Evolutionary conservation across 2,797 vertebrate species (phyloP), one percentile per base, ranked within the genome.

Genomic region (Zalophus californianus): DNA sequence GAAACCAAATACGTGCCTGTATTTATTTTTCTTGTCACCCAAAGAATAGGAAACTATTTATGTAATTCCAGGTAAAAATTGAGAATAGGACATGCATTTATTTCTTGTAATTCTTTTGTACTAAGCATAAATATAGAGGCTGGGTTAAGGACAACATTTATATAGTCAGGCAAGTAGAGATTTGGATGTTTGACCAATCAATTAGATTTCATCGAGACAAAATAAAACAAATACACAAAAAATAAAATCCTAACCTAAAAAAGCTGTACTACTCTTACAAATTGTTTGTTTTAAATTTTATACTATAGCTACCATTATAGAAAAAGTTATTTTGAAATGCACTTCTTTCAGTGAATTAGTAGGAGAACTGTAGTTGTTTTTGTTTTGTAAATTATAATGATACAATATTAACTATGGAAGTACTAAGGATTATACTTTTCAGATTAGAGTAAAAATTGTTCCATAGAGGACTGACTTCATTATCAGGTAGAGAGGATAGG

Each of bases 181-280:
- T 70, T 80, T 86, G 38, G 21, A 84, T 94, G 3, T 93, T 86
- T 96, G 68, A 62, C 8, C 7, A 77, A 62, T 52, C 21, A 78
- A 58, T 83, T 60, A 70, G 25, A 80, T 93, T 93, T 94, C 27
- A 27, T 48, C 27, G 58, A 95, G 90, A 80, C 38, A 92, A 87
- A 78, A 41, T 11, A 48, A 79, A 35, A 84, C 11, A 73, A 18
- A 87, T 8, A 88, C 3, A 68, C 7, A 91, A 3, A 62, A 86
- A 85, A 35, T 68, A 68, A 35, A 27, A 44, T 52, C 48, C 35
- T 11, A 86, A 91, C 9, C 25, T 62, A 64, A 83, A 77, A 68
- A 23, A 86, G 84, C 14, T 84, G 4, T 78, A 79, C 16, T 80
- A 50, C 10, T 77, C 10, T 78, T 90, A 29, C 15, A 38, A 72